These are phyloP conservation scores for Zosterops borbonicus DNA, from an alignment of 2,113 vertebrate species.

Conservation along the genomic window DNA sequence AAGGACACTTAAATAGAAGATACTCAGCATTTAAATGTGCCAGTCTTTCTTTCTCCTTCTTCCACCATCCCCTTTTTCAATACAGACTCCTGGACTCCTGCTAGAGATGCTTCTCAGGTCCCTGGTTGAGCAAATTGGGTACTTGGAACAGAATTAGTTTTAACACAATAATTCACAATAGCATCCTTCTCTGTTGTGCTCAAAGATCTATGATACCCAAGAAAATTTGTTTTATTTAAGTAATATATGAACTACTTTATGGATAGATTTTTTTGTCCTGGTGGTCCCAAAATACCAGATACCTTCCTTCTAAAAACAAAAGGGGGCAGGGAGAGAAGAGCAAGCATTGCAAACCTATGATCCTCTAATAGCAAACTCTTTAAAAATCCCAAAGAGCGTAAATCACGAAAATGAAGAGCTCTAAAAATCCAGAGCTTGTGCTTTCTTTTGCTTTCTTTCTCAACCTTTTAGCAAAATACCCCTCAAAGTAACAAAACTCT, in stretches of 20 bases:
- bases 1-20: not conserved
- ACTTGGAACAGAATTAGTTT: not conserved
- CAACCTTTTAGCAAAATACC: not conserved
- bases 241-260: not conserved
- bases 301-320: not conserved
- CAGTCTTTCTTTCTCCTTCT: not conserved
- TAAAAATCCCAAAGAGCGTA: not conserved
- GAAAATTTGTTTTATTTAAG: not conserved
- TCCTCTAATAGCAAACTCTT: not conserved
- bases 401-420: not conserved
- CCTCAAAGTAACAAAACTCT: not conserved
- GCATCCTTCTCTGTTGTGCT: not conserved
- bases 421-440: not conserved
- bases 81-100: not conserved
- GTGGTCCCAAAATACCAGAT: not conserved
- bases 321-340: fast-evolving
- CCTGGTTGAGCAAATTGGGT: not conserved
- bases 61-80: not conserved
- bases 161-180: not conserved
- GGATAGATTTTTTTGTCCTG: not conserved
- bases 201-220: not conserved
- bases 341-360: not conserved
- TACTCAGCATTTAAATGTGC: not conserved
- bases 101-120: not conserved
- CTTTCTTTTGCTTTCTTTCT: not conserved